Evolutionary conservation across 2,113 vertebrate species (phyloP), one percentile per base, ranked within the genome.

Genomic region (Paratilapia polleni): DNA sequence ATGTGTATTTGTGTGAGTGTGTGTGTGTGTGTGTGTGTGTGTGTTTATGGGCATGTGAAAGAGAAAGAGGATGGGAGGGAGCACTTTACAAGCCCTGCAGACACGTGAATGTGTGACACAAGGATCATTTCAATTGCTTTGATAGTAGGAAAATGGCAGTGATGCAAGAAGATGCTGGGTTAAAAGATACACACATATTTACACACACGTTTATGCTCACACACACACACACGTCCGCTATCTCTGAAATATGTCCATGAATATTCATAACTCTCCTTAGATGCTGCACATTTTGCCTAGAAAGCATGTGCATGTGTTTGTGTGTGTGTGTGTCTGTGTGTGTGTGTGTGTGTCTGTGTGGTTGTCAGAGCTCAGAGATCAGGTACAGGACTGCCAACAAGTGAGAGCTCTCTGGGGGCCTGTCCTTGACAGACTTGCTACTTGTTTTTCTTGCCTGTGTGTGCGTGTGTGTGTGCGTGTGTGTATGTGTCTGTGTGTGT

Each of bases 81-180:
- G 52, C 26, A 8, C 75, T 89, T 89, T 88, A 85, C 77, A 73
- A 58, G 81, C 73, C 82, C 64, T 70, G 66, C 57, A 80, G 85
- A 81, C 90, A 94, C 38, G 82, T 93, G 86, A 87, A 79, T 19
- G 64, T 20, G 14, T 61, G 64, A 82, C 76, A 38, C 83, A 87
- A 86, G 90, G 89, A 90, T 94, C 52, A 86, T 87, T 92, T 94
- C 84, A 94, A 88, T 91, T 90, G 85, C 77, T 86, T 89, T 73
- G 82, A 92, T 84, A 83, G 82, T 34, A 68, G 31, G 38, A 28
- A 87, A 87, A 89, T 59, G 66, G 80, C 83, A 89, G 49, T 4
- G 5, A 60, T 81, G 89, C 47, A 5, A 89, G 52, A 77, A 73
- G 58, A 78, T 11, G 28, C 63, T 28, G 14, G 38, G 47, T 74